Conservation (phyloP, 1,140 invertebrate species). For the Eupristina koningsbergeri region DNA sequence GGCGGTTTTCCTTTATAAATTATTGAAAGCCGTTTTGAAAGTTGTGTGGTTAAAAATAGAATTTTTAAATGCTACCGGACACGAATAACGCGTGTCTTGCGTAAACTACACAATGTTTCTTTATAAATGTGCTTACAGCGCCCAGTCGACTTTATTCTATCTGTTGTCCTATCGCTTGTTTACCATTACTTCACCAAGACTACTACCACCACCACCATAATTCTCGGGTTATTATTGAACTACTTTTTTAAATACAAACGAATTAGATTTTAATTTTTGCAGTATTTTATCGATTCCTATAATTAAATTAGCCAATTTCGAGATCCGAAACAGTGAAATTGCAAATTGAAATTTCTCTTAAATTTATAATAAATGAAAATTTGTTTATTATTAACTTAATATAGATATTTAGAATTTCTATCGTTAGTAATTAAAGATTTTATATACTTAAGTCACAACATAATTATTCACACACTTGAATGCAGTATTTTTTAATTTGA, state of each 20-base stretch:
- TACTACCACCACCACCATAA: too few species aligned
- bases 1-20: conserved; percentile 46
- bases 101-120: conserved; percentile 46
- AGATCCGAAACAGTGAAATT: neutral
- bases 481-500: neutral
- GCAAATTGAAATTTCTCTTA: neutral
- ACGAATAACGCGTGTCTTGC: conserved; percentile 30
- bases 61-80: conserved; percentile 26
- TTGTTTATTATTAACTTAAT: neutral
- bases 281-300: neutral
- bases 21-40: conserved; percentile 52
- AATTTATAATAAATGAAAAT: neutral
- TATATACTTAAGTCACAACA: neutral
- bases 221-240: neutral
- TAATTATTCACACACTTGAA: neutral
- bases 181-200: neutral
- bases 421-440: neutral
- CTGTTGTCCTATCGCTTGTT: neutral
- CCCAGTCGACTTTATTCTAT: conserved; percentile 17
- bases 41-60: conserved; percentile 44
- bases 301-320: neutral
- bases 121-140: conserved; percentile 1
- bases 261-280: neutral
- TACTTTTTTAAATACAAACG: neutral
- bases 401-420: neutral